Evolutionary conservation across 1,140 invertebrate genomes (phyloP).

Genomic region (Philopotamus ludificatus): DNA sequence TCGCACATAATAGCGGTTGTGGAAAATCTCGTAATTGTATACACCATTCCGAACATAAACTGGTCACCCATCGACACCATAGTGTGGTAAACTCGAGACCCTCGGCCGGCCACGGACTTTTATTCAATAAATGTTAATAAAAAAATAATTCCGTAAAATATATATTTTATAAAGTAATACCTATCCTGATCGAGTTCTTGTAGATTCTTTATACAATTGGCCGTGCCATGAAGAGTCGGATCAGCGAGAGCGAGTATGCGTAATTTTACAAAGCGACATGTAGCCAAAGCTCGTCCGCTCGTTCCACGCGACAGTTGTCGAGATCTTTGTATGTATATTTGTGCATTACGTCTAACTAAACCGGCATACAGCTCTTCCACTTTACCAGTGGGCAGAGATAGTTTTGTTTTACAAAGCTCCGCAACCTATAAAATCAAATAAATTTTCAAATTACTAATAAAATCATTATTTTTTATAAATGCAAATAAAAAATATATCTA

Average conservation of each 20-base stretch:
- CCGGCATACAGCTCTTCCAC: conserved; percentile 87
- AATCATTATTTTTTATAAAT: not conserved
- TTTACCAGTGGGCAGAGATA: conserved; percentile 80
- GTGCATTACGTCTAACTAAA: conserved; percentile 84
- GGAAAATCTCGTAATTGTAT: conserved; percentile 94
- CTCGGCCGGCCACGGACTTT: conserved; percentile 84
- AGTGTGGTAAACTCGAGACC: conserved; percentile 86
- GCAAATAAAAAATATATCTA: conserved; percentile 51
- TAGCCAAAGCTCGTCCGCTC: conserved; percentile 50
- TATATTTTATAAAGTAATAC: conserved; percentile 40
- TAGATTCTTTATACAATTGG: conserved; percentile 73
- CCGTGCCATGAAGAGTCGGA: conserved; percentile 78
- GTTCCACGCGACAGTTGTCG: conserved; percentile 62
- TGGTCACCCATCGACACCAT: conserved; percentile 85
- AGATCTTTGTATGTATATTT: conserved; percentile 89
- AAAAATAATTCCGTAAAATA: not conserved
- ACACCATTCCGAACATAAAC: conserved; percentile 81
- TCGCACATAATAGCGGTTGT: conserved; percentile 83
- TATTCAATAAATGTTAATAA: not conserved
- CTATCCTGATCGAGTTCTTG: conserved; percentile 77
- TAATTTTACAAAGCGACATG: conserved; percentile 55
- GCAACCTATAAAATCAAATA: conserved; percentile 54
- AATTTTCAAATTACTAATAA: not conserved
- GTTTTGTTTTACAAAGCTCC: conserved; percentile 75
- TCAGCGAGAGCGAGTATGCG: conserved; percentile 86